phyloP scores from a whole-genome alignment of 1,140 invertebrate species.

The Trigoniulus corallinus region DNA sequence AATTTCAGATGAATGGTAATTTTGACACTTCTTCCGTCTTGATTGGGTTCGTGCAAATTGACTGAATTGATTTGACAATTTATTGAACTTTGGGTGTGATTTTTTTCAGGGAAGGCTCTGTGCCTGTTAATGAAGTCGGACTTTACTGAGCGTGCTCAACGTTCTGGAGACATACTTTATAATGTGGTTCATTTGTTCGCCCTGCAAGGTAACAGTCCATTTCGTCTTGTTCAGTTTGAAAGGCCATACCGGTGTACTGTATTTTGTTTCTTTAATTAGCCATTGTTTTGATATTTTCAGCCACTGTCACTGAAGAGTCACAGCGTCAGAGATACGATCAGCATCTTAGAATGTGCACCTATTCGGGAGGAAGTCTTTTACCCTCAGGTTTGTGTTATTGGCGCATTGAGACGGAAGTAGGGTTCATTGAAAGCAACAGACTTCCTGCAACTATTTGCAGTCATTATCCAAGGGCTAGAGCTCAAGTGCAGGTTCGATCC shows the following conservation, averaged over 20 bases:
- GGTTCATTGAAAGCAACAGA: too few species aligned
- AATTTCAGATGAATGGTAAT: slow-evolving; percentile 93
- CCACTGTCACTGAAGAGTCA: neutral
- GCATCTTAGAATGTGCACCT: neutral
- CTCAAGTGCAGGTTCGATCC: too few species aligned
- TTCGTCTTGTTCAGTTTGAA: neutral
- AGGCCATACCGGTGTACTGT: neutral
- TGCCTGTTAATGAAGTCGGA: slow-evolving; percentile 77
- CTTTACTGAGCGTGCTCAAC: slow-evolving; percentile 72
- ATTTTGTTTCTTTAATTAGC: too few species aligned
- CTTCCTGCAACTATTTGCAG: too few species aligned
- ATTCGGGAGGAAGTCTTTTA: neutral
- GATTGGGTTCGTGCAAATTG: too few species aligned
- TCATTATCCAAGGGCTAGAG: too few species aligned
- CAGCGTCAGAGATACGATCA: neutral
- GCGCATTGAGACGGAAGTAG: too few species aligned
- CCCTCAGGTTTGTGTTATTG: neutral
- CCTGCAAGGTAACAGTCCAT: slow-evolving; percentile 35
- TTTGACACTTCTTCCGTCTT: neutral
- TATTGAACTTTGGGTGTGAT: slow-evolving; percentile 1
- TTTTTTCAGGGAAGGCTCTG: slow-evolving; percentile 57
- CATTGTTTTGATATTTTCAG: neutral
- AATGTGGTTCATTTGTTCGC: slow-evolving; percentile 80
- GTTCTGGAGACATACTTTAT: slow-evolving; percentile 80
- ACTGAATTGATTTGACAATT: too few species aligned